These are phyloP conservation scores for Drosophila tsacasi DNA, from an alignment of 1,140 invertebrate genomes.

Conservation along the genomic window DNA sequence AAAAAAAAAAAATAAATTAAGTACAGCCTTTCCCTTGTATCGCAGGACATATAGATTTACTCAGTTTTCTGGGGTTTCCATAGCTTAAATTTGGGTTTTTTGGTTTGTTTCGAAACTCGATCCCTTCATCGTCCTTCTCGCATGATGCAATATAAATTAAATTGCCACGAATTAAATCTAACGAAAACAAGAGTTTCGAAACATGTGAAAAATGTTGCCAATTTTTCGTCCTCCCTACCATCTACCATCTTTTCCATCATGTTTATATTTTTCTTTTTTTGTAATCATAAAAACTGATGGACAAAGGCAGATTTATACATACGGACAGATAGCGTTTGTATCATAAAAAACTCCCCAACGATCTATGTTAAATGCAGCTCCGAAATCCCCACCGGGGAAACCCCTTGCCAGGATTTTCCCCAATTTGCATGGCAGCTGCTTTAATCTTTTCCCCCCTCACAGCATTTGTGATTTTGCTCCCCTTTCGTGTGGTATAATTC, in stretches of 20 bases:
- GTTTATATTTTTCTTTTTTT: background rate
- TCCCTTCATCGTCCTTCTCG: background rate
- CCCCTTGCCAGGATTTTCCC: slow-evolving; percentile 28
- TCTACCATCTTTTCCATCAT: background rate
- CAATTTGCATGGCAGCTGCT: slow-evolving; percentile 68
- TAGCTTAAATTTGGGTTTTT: background rate
- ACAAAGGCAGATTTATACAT: slow-evolving; percentile 28
- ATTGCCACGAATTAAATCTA: slow-evolving; percentile 75
- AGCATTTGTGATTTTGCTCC: slow-evolving; percentile 17
- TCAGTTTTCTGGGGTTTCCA: background rate
- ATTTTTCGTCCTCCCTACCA: slow-evolving; percentile 57
- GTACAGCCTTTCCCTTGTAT: too few species aligned
- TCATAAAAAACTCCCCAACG: slow-evolving; percentile 17
- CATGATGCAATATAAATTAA: slow-evolving; percentile 58
- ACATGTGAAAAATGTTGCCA: slow-evolving; percentile 64
- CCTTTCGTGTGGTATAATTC: slow-evolving; percentile 52
- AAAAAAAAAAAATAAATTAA: too few species aligned
- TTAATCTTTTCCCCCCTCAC: slow-evolving; percentile 24
- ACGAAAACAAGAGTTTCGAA: slow-evolving; percentile 59
- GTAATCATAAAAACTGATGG: slow-evolving; percentile 34
- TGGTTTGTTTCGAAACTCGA: background rate
- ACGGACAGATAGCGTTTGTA: background rate
- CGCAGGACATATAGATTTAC: too few species aligned
- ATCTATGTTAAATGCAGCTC: slow-evolving; percentile 23
- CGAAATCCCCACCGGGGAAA: background rate